A percentile compares a stretch with the other conserved stretches of the same genome.
phyloP scores from a whole-genome alignment of 2,797 vertebrate genomes.

The Chiroxiphia lanceolata region DNA sequence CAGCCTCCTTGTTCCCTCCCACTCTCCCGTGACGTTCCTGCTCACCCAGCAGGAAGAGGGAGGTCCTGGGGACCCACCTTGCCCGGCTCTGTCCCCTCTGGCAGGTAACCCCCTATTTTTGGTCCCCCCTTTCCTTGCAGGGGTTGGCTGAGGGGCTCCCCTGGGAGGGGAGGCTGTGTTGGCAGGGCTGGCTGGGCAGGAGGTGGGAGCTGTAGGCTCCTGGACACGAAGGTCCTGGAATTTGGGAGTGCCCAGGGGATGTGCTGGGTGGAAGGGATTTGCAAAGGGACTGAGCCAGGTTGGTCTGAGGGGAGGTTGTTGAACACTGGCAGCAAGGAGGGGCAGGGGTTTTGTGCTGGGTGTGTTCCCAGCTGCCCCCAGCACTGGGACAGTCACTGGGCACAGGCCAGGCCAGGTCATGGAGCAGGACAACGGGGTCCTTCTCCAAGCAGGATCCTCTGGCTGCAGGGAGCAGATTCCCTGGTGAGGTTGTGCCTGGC shows the following conservation, averaged over 20 bases:
- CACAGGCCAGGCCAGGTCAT: background rate
- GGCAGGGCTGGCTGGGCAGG: background rate
- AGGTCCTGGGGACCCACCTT: rapidly evolving
- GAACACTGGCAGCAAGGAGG: background rate
- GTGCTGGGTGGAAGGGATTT: background rate
- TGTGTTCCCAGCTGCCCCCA: background rate
- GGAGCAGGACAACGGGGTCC: background rate
- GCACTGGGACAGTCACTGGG: background rate
- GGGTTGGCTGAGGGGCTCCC: background rate
- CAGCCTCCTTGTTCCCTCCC: background rate
- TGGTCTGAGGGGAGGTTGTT: background rate
- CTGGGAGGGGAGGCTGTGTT: background rate
- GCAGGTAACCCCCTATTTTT: background rate
- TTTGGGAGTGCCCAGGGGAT: rapidly evolving
- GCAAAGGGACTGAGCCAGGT: background rate
- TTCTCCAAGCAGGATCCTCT: background rate
- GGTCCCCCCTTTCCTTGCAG: rapidly evolving
- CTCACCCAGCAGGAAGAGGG: background rate
- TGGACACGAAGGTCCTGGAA: rapidly evolving
- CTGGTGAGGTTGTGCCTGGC: rapidly evolving
- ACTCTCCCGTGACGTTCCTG: background rate
- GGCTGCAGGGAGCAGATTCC: background rate
- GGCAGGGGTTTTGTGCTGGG: background rate
- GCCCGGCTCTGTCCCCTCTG: rapidly evolving
- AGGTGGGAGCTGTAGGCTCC: background rate